Base-by-base conservation (phyloP, 2,888 invertebrate species). In the Rhaphigaster nebulosa region DNA sequence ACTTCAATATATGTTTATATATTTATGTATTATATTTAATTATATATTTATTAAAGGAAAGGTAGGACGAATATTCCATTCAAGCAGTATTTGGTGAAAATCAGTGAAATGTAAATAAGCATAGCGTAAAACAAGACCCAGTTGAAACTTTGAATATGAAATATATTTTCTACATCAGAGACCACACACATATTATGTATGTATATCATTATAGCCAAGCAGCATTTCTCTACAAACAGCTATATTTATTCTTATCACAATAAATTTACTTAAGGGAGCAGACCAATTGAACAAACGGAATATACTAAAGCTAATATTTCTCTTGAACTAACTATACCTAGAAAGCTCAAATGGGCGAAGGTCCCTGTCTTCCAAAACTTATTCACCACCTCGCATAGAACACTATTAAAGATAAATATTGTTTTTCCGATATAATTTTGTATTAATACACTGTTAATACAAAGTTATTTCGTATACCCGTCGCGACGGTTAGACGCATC, bases 241-340 rank as follows among this genome's bases (percentile, higher is more conserved):
- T 60, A 1, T n/a, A 60, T 60, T 60, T n/a, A 60, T 60, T 60
- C 4, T n/a, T n/a, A 60, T n/a, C 1, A n/a, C 1, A 60, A 12
- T n/a, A 60, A n/a, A 60, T 26, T 60, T n/a, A 60, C 60, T 60
- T 10, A 60, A n/a, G 26, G 1, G n/a, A 60, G n/a, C n/a, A n/a
- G 60, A 60, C 60, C 60, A 60, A n/a, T n/a, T n/a, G 60, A 60
- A 12, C n/a, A 60, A 60, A 60, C n/a, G n/a, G 60, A 60, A n/a
- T n/a, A 60, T 60, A 60, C 60, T 60, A n/a, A 2, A 60, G 60
- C 5, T n/a, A 60, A 60, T n/a, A n/a, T 26, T n/a, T n/a, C 26
- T n/a, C n/a, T 13, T n/a, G n/a, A 12, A 60, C n/a, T 56, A 56
- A 56, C 56, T 5, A 8, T 60, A 60, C n/a, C 60, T 60, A 60